Evolutionary conservation across 2,888 invertebrate genomes (phyloP), one percentile per base, ranked within the genome.

Genomic region (Malachius bipustulatus): DNA sequence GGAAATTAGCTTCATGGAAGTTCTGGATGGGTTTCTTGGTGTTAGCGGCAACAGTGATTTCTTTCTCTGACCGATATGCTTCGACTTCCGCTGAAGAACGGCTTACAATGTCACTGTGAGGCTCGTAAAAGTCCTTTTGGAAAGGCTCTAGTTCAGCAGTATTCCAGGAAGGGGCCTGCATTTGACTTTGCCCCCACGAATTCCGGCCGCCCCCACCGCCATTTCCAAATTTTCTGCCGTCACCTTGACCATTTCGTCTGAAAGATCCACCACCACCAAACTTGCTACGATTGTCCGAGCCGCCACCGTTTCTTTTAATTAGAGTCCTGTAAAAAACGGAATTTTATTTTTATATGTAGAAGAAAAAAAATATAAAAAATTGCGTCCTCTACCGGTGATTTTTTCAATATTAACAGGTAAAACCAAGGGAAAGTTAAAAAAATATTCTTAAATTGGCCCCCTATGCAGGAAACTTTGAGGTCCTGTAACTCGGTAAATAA

Each of bases 21-120:
- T 68, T 66, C 44, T 80, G 63, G 6, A 83, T 77, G 10, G 85
- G 84, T 53, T 79, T 77, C 1, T 83, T 82, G 48, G 14, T 27
- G 42, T 77, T 73, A 16, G 91, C 91, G 47, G 79, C 77, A 0
- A 89, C 78, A 14, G 87, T 87, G 24, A 93, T 89, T 63, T 89
- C 82, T 51, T 85, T 78, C 4, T 74, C 66, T 14, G 71, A 62
- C 30, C 83, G 72, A 64, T 79, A 85, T 36, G 74, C 69, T 52
- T 81, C 77, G 1, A 83, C 73, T 46, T 77, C 75, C 4, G 71
- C 69, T 14, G 71, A 67, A 16, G 71, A 48, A 58, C 75, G 67
- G 48, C 63, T 71, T 39, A 73, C 67, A 1, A 82, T 78, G 40
- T 70, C 66, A 4, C 69, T 65, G 49, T 77, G 75, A 14, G 84